phyloP scores from a whole-genome alignment of 2,113 vertebrate species.

The Saccopteryx leptura region DNA sequence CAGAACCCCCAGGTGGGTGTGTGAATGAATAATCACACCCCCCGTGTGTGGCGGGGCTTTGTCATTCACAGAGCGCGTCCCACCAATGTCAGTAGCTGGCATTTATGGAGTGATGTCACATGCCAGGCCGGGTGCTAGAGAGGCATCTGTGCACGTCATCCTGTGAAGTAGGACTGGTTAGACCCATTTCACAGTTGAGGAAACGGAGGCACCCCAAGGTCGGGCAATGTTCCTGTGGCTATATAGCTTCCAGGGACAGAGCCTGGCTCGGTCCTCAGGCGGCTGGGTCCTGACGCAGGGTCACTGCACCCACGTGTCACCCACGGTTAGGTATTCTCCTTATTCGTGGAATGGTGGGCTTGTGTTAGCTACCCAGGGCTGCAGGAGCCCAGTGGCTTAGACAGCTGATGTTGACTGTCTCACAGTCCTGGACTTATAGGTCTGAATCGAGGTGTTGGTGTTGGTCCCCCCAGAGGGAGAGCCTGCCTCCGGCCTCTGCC shows the following conservation, averaged over 20 bases:
- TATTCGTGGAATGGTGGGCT: background rate
- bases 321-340: background rate
- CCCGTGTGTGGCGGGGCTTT: background rate
- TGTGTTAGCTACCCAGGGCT: background rate
- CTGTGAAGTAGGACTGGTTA: background rate
- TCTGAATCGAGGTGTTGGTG: background rate
- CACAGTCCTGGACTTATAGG: background rate
- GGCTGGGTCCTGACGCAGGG: background rate
- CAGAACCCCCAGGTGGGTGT: no score
- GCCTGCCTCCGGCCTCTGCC: background rate
- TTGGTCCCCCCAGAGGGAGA: background rate
- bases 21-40: background rate
- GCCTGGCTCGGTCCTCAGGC: background rate
- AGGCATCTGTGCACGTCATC: fast-evolving
- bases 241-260: background rate
- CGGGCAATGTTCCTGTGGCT: background rate
- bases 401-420: background rate
- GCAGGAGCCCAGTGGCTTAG: background rate
- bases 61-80: background rate
- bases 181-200: background rate
- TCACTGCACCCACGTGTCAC: background rate
- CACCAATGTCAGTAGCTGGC: no score
- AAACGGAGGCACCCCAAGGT: background rate
- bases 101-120: no score
- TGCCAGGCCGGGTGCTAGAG: background rate